phyloP scores from a whole-genome alignment of 2,888 invertebrate genomes.

The Pammene aurita region DNA sequence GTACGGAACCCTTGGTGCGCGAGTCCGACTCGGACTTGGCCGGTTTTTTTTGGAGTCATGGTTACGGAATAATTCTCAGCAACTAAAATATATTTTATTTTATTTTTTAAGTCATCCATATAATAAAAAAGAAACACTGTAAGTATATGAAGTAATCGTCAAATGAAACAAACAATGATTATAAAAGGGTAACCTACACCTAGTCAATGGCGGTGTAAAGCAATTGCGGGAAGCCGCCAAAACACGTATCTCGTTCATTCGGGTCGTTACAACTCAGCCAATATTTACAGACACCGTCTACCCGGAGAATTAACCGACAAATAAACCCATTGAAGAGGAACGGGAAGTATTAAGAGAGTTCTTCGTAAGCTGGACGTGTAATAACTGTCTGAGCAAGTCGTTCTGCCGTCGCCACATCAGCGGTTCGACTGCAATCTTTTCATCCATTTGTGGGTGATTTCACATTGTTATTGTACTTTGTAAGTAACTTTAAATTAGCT shows the following conservation, averaged over 20 bases:
- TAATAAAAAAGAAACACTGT: not conserved
- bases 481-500: not conserved
- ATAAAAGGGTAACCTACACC: constrained; percentile 42
- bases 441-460: constrained; percentile 65
- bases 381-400: constrained; percentile 70
- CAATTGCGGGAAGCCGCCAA: constrained; percentile 73
- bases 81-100: too few species aligned
- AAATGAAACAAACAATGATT: constrained; percentile 42
- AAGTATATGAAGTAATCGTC: not conserved
- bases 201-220: constrained; percentile 62
- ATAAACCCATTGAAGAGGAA: constrained; percentile 44
- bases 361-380: constrained; percentile 61
- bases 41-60: too few species aligned
- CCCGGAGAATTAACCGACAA: constrained; percentile 44
- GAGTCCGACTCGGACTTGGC: too few species aligned
- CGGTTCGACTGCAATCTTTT: constrained; percentile 67
- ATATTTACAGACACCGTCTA: constrained; percentile 54
- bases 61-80: too few species aligned
- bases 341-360: constrained; percentile 54
- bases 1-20: too few species aligned
- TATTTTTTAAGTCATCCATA: too few species aligned
- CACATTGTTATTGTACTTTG: constrained; percentile 54
- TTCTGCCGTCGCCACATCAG: constrained; percentile 73
- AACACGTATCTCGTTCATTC: constrained; percentile 79
- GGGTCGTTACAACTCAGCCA: constrained; percentile 66